Base-by-base conservation (phyloP, 2,113 vertebrate genomes). In the Silurus meridionalis region DNA sequence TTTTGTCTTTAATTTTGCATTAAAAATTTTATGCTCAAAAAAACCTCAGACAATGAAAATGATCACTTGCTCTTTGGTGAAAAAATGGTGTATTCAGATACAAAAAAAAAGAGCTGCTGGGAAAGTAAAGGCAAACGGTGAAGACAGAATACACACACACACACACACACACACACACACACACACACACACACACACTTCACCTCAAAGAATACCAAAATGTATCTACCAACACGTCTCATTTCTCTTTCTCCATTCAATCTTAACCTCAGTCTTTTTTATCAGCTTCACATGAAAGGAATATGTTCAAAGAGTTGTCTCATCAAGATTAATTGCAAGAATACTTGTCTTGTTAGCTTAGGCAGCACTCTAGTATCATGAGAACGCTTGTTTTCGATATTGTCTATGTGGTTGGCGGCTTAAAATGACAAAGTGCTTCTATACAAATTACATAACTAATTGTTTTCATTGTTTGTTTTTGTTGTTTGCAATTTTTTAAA, bases 211-310 rank as follows among this genome's bases (percentile, higher is more conserved):
- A 81, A 60, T 53, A 57, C 58, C 0, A 58, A 86, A 21, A 60
- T 69, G 17, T 58, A 14, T 80, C 61, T 60, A 57, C 84, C 84
- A 75, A 67, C 84, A 71, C 19, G 64, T 69, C 84, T 85, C 64
- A 17, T 60, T 71, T 86, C 53, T 80, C 55, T 50, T 72, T 63
- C 37, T 11, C 46, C 28, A 1, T 46, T 60, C 67, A 61, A 13
- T 84, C 55, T 50, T n/a, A 21, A 5, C 14, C 48, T 48, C 6
- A 25, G 15, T 23, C 85, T 82, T 46, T 72, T 48, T 55, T 64
- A 60, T 58, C 58, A 77, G 28, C 55, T 50, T 69, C 28, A 10
- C 19, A 85, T 23, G 60, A 80, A 21, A 75, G 13, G 14, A 52
- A 37, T 8, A 84, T 15, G 5, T 50, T 61, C 58, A 17, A 52